A percentile compares a stretch with the other conserved stretches of the same genome.
phyloP scores from a whole-genome alignment of 2,888 invertebrate species.

The Agonopterix arenella region DNA sequence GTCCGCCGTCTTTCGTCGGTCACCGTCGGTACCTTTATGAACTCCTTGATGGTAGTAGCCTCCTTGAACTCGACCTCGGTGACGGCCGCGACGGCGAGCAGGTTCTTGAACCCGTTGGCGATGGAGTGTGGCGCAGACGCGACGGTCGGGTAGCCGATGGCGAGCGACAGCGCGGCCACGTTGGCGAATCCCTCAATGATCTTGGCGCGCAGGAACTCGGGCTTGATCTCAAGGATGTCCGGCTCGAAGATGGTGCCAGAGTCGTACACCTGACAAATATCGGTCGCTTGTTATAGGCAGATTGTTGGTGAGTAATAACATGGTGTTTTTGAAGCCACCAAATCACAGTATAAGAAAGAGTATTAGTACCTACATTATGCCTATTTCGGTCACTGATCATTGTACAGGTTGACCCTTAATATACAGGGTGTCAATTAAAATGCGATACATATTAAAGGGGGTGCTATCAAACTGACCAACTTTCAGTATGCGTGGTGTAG shows the following conservation, averaged over 20 bases:
- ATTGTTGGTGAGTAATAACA: no score
- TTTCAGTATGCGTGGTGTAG: no score
- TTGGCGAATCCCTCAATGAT: slow-evolving; percentile 97
- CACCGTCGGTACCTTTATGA: slow-evolving; percentile 87
- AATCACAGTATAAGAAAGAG: no score
- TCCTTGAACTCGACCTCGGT: slow-evolving; percentile 98
- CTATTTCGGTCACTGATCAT: no score
- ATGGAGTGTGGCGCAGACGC: slow-evolving; percentile 99
- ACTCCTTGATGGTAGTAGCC: slow-evolving; percentile 94
- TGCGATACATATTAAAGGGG: no score
- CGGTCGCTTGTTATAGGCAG: no score
- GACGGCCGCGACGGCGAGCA: slow-evolving; percentile 96
- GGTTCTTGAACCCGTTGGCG: slow-evolving; percentile 98
- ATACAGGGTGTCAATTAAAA: no score
- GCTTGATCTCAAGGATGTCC: slow-evolving; percentile 97
- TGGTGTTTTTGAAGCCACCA: no score
- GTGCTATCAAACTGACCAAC: no score
- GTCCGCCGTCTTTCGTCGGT: no score
- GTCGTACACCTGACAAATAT: slow-evolving; percentile 86
- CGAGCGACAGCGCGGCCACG: slow-evolving; percentile 94
- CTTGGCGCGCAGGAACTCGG: slow-evolving; percentile 93
- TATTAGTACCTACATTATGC: no score
- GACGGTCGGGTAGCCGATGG: slow-evolving; percentile 96
- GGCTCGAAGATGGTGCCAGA: slow-evolving; percentile 98
- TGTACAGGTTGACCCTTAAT: no score